phyloP scores from a whole-genome alignment of 2,888 invertebrate species.

The Tetragonula carbonaria region DNA sequence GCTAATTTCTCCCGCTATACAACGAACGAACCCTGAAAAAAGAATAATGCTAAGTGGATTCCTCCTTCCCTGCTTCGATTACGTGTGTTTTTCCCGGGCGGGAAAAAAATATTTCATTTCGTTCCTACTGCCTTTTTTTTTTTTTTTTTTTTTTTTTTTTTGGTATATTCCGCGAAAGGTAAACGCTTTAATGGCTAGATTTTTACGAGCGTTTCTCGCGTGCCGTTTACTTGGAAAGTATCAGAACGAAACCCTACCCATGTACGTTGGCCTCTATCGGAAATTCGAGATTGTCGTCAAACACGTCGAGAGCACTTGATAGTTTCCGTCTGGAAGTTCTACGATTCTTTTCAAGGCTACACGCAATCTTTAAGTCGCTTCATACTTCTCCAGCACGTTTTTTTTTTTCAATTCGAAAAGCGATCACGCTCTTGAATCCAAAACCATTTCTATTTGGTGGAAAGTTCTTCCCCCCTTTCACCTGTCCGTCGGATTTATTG shows the following conservation, averaged over 20 bases:
- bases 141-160: too few species aligned
- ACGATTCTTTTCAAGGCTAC: slow-evolving; percentile 63
- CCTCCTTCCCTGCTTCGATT: slow-evolving; percentile 13
- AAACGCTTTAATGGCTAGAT: slow-evolving; percentile 42
- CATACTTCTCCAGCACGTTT: slow-evolving; percentile 23
- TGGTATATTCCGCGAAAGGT: neutral
- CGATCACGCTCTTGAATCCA: neutral
- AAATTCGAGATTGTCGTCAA: slow-evolving; percentile 72
- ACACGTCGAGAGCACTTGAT: slow-evolving; percentile 62
- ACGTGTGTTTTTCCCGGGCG: neutral
- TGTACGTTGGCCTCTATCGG: slow-evolving; percentile 60
- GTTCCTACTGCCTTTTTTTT: slow-evolving; percentile 2
- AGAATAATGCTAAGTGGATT: slow-evolving; percentile 14
- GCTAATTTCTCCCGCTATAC: slow-evolving; percentile 64
- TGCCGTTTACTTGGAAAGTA: slow-evolving; percentile 44
- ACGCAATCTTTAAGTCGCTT: slow-evolving; percentile 49
- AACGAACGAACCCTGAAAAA: slow-evolving; percentile 22
- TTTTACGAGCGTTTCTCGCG: slow-evolving; percentile 56
- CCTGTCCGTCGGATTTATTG: neutral
- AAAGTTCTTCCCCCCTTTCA: neutral
- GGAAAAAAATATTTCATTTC: slow-evolving; percentile 16
- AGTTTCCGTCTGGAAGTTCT: slow-evolving; percentile 65
- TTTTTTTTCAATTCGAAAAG: slow-evolving; percentile 12
- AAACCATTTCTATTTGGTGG: neutral
- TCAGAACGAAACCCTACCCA: slow-evolving; percentile 33